Evolutionary conservation across 2,797 vertebrate species (phyloP).

Genomic region (Platalea minor): DNA sequence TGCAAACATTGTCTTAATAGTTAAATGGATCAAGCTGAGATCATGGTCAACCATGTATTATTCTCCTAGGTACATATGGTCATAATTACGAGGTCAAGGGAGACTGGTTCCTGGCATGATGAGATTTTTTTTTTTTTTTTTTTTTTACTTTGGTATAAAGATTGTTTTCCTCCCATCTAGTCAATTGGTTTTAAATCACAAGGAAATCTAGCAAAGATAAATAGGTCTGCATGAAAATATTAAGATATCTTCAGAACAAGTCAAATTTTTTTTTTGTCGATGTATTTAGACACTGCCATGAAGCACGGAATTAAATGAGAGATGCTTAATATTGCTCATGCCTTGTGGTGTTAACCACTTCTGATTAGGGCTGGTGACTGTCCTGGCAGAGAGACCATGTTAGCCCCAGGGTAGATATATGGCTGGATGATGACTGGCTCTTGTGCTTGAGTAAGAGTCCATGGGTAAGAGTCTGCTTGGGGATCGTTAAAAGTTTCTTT

Average conservation of each 20-base stretch:
- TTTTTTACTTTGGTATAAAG: not conserved
- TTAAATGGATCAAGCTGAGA: not conserved
- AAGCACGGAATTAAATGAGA: not conserved
- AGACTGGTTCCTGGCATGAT: not conserved
- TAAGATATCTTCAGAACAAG: no score
- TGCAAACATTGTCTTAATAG: fast-evolving
- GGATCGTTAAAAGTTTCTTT: not conserved
- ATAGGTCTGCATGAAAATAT: not conserved
- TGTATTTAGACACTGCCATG: fast-evolving
- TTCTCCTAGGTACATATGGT: not conserved
- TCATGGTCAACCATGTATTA: fast-evolving
- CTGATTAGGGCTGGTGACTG: fast-evolving
- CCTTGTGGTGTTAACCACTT: no score
- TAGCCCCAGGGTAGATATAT: no score
- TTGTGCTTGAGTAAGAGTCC: fast-evolving
- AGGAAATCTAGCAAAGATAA: not conserved
- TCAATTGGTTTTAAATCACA: not conserved
- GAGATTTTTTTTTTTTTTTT: not conserved
- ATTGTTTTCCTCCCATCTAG: not conserved
- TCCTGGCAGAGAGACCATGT: fast-evolving
- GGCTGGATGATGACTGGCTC: not conserved
- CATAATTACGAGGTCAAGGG: not conserved
- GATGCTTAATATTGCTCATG: fast-evolving
- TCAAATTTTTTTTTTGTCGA: fast-evolving
- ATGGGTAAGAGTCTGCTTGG: not conserved